phyloP scores from a whole-genome alignment of 2,888 invertebrate genomes.

The Diadromus collaris region DNA sequence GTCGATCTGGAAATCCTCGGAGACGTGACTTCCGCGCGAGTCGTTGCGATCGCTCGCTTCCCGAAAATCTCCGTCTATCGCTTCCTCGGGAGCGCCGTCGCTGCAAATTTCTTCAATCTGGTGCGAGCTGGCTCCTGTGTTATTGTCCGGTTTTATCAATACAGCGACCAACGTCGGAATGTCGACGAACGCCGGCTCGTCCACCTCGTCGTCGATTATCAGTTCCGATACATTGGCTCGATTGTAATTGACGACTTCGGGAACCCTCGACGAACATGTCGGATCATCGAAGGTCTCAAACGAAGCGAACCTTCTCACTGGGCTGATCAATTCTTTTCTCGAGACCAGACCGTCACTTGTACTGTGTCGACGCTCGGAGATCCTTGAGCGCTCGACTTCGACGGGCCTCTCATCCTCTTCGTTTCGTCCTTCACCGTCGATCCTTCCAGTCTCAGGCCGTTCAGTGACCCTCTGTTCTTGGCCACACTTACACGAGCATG shows the following conservation, averaged over 20 bases:
- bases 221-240: constrained; percentile 69
- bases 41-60: constrained; percentile 50
- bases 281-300: constrained; percentile 60
- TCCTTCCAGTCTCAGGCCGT: constrained; percentile 31
- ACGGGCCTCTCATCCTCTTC: constrained; percentile 37
- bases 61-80: constrained; percentile 65
- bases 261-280: constrained; percentile 42
- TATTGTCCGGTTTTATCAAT: constrained; percentile 73
- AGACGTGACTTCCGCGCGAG: neutral
- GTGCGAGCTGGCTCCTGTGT: constrained; percentile 59
- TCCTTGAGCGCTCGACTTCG: constrained; percentile 13
- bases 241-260: constrained; percentile 59
- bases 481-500: constrained; percentile 65
- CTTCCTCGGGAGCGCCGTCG: constrained; percentile 67
- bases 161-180: constrained; percentile 75
- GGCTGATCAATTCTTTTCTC: constrained; percentile 37
- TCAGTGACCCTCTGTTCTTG: constrained; percentile 37
- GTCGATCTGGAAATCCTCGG: neutral
- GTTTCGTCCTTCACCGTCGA: constrained; percentile 3
- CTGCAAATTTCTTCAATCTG: constrained; percentile 73
- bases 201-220: constrained; percentile 63
- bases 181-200: constrained; percentile 73
- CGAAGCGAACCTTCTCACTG: constrained; percentile 66
- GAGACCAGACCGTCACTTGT: constrained; percentile 62
- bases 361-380: constrained; percentile 61